phyloP scores from a whole-genome alignment of 2,113 vertebrate species.

The Oryzias celebensis region DNA sequence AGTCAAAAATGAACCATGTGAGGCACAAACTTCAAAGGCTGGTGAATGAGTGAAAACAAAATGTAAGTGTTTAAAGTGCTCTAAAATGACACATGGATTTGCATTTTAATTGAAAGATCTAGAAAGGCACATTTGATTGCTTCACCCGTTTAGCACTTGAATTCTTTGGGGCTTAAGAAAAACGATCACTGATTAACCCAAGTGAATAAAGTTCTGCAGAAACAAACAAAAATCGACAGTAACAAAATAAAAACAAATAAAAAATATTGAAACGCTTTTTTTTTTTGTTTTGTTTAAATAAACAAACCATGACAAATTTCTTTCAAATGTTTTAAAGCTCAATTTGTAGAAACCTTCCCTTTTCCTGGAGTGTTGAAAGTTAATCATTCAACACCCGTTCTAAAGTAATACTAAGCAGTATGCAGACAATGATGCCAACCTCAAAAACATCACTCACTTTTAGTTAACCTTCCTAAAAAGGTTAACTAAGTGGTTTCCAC shows the following conservation, averaged over 20 bases:
- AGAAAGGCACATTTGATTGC: constrained; percentile 51
- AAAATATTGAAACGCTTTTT: background rate
- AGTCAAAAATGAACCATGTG: background rate
- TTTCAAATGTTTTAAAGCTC: background rate
- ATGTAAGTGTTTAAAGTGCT: background rate
- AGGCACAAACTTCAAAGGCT: background rate
- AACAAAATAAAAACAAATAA: background rate
- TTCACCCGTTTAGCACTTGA: constrained; percentile 21
- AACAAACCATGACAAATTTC: background rate
- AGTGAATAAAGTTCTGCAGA: constrained; percentile 20
- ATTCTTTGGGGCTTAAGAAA: background rate
- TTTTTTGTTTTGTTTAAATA: background rate
- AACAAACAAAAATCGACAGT: constrained; percentile 4
- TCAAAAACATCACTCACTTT: background rate
- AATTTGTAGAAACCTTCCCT: background rate
- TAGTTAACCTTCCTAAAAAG: no score
- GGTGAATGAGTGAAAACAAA: background rate
- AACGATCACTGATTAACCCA: no score
- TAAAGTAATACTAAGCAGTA: background rate
- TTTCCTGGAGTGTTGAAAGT: background rate
- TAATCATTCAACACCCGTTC: background rate
- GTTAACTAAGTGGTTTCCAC: background rate
- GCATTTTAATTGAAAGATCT: background rate
- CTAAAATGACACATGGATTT: background rate
- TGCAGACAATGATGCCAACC: background rate